Evolutionary conservation across 92 coral and sea anemone species (phyloP), one percentile per base, ranked within the genome.

Genomic region (Siderastrea siderea): DNA sequence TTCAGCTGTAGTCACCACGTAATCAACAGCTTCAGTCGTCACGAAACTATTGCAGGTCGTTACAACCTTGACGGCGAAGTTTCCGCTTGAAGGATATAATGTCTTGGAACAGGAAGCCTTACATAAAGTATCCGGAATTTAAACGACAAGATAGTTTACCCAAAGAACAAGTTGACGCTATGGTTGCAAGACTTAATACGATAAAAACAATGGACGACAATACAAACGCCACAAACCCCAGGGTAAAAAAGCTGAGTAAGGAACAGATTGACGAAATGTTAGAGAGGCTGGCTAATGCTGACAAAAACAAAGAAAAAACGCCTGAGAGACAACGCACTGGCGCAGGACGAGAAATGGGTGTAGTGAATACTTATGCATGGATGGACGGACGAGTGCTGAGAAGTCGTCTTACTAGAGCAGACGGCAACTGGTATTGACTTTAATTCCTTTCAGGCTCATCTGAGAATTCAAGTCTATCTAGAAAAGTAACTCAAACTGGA

Each of bases 351-450:
- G 89, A 14, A 10, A 85, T 78, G 76, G 89, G 89, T n/a, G 66
- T 76, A 2, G 93, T 96, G 0, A 95, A 91, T 72, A 88, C 96
- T 1, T 95, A 95, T 49, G 99, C 99, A 1, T 96, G 99, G 99
- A 90, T 62, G 8, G 65, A 93, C 71, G 96, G 94, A 5, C 45
- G 81, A 38, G 76, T 88, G 3, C 58, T 93, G 47, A 77, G 83
- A 59, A 77, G 83, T 61, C 94, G 84, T 62, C 3, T 82, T 3
- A 89, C 75, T 8, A 49, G 82, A 15, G 91, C 90, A 0, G 98
- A 95, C 49, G 98, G 98, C 4, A 95, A 95, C 77, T 95, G 90
- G 79, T 87, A 81, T 60, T 95, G 67, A 87, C 47, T 12, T 10
- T 17, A 6, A 61, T 4, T 47, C 38, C 1, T 10, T 46, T 70